Evolutionary conservation across 1,140 invertebrate species (phyloP).

Genomic region (Apolygus lucorum): DNA sequence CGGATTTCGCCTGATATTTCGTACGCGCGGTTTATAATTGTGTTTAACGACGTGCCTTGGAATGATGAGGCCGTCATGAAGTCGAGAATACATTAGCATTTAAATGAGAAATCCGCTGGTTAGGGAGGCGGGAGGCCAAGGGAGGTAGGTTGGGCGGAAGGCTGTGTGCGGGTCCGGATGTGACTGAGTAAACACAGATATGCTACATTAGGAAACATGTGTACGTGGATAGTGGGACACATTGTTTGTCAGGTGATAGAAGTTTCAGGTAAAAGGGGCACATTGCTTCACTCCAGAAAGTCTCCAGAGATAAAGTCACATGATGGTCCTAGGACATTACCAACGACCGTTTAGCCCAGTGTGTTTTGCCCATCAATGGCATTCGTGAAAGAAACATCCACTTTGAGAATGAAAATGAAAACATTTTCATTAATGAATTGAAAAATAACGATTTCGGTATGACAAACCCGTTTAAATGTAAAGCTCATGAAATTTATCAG

Average conservation of each 20-base stretch:
- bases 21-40: slow-evolving; percentile 13
- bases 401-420: too few relatives aligned
- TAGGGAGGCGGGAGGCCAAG: neutral
- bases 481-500: too few relatives aligned
- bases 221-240: slow-evolving; percentile 8
- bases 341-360: too few relatives aligned
- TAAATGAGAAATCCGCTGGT: slow-evolving; percentile 13
- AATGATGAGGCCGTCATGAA: slow-evolving; percentile 18
- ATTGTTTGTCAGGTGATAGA: slow-evolving; percentile 10
- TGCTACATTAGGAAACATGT: slow-evolving; percentile 5
- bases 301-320: neutral
- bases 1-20: neutral
- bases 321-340: too few relatives aligned
- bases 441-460: too few relatives aligned
- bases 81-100: slow-evolving; percentile 20
- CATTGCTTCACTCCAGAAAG: neutral
- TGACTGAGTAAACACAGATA: slow-evolving; percentile 8
- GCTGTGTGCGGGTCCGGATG: slow-evolving; percentile 9
- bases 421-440: too few relatives aligned
- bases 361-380: too few relatives aligned
- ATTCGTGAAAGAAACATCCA: too few relatives aligned
- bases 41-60: slow-evolving; percentile 15
- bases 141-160: slow-evolving; percentile 2
- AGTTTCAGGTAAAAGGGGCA: neutral
- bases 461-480: too few relatives aligned